Evolutionary conservation across 2,888 invertebrate species (phyloP), one percentile per base, ranked within the genome.

Genomic region (Lasioglossum vierecki): DNA sequence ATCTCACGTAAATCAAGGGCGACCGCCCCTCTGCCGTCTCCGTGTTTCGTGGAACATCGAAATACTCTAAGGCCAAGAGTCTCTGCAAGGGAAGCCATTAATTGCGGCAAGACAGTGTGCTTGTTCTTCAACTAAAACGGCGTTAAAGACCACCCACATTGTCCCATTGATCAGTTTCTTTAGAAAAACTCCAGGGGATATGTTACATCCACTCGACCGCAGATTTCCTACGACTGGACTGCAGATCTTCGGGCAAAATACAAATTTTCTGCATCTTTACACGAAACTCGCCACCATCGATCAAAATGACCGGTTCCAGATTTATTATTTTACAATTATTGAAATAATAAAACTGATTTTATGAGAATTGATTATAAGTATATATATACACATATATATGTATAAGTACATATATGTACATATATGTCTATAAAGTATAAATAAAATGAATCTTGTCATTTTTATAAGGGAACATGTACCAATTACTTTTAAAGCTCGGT

Each of bases 1-100:
- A 89, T 91, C 86, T 82, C 85, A 85, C 88, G 90, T 91, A 90
- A 92, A 91, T 91, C 92, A 90, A 86, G 86, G 86, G 26, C 86
- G 82, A 81, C 81, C 83, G 85, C 82, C 85, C 73, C 79, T 78
- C 81, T 86, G 84, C 85, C 84, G 84, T 82, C 85, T 81, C 80
- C 89, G 85, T 83, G 85, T 89, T 89, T 90, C 89, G 83, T 77
- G 84, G 88, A 73, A 84, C 90, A 84, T 86, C 89, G 90, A 90
- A 89, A 88, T 90, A 88, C 89, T 84, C 89, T 86, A 83, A 86
- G 83, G 80, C 84, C 82, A 70, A 57, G 78, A 68, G 75, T 79
- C 82, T 77, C 80, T 80, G 89, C 88, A 83, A 80, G 80, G 80
- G 84, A 80, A 83, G 85, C 88, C 85, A 89, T 89, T 89, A 89